Percentiles rank a stretch among this genome's conserved stretches.
These are phyloP conservation scores for Heliconius erato DNA, from an alignment of 2,888 invertebrate genomes.

Conservation along the genomic window DNA sequence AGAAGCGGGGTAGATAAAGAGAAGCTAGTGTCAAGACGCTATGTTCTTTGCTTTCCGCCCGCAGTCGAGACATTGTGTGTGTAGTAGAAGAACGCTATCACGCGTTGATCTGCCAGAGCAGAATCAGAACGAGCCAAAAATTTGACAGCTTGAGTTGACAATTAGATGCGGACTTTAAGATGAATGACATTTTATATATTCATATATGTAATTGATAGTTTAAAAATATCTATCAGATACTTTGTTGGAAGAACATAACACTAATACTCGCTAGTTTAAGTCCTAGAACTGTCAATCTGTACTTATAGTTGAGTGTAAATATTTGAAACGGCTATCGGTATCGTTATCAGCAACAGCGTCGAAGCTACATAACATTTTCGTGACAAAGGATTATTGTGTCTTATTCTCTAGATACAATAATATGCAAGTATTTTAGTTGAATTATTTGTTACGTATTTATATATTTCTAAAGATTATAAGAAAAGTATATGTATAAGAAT, in stretches of 20 bases:
- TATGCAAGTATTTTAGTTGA: background rate
- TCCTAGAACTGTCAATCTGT: background rate
- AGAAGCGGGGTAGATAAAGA: background rate
- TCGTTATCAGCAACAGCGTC: background rate
- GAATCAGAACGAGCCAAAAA: background rate
- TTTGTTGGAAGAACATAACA: background rate
- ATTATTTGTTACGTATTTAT: background rate
- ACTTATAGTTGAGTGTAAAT: background rate
- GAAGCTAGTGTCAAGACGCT: background rate
- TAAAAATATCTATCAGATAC: background rate
- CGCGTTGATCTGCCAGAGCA: background rate
- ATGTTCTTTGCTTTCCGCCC: background rate
- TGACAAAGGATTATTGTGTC: slow-evolving; percentile 1
- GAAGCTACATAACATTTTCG: background rate
- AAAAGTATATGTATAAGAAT: background rate
- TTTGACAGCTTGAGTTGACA: too few species aligned
- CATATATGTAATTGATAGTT: background rate
- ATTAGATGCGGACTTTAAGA: too few species aligned
- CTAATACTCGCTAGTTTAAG: background rate
- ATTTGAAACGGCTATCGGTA: background rate
- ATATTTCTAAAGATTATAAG: background rate
- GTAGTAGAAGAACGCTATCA: background rate
- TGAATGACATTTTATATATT: background rate
- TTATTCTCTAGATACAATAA: background rate
- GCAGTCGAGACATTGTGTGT: background rate